Base-by-base conservation (phyloP, 2,888 invertebrate genomes). In the Sericinus montela region DNA sequence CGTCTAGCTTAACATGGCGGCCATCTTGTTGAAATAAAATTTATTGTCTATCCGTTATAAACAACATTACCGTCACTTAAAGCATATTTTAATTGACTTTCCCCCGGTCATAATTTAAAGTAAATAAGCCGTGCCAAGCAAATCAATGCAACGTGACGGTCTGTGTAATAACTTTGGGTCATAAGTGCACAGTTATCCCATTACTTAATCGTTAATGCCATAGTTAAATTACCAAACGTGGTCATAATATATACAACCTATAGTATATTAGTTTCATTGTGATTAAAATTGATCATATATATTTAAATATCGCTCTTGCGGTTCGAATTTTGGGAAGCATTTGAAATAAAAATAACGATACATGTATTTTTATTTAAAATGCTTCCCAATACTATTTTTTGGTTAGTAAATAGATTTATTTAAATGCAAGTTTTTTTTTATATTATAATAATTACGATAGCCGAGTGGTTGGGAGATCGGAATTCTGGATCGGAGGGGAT, bases 21-120 rank as follows among this genome's bases (percentile, higher is more conserved):
- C 34, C 39, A 39, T 45, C 30, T 32, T 39, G 15, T 39, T 39
- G 5, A 32, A 32, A n/a, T 13, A 32, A 25, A 46, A 32, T 10
- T 9, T n/a, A 32, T 46, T 11, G 34, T 39, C 19, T 5, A 30
- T 23, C 45, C 45, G 39, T 39, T 46, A 46, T 10, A 10, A 34
- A 19, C 32, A 32, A 32, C 32, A 32, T 32, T 13, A 1, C 13
- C 10, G 11, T 19, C 30, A 45, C 30, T 38, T 38, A 45, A 38
- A 29, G 30, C 39, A 39, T 19, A 38, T 46, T 45, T 39, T 46
- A 46, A 46, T 46, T 32, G 39, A 39, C 45, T 46, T 25, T 39
- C 30, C 19, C 16, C 14, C 38, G 32, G 14, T 10, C 14, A 32
- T 38, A 38, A 39, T 16, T 45, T 25, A 7, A 15, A 11, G 32